These are phyloP conservation scores for Prionchulus punctatus DNA, from an alignment of 2,888 invertebrate genomes.

Conservation along the genomic window DNA sequence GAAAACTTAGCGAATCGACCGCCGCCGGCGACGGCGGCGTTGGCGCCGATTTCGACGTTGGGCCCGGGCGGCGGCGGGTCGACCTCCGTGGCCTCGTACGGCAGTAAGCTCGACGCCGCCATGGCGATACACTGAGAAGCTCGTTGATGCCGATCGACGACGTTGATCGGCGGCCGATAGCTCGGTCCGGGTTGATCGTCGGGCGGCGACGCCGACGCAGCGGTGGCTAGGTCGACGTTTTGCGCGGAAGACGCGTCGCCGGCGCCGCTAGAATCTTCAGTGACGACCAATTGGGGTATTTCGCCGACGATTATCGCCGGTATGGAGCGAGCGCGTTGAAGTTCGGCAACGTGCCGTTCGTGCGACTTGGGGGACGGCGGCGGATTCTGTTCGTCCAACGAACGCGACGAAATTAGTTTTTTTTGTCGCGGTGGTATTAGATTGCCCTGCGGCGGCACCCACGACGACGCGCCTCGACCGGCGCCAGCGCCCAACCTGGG, in stretches of 20 bases:
- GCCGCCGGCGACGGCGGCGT: background rate
- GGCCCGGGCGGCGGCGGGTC: background rate
- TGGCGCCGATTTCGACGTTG: background rate
- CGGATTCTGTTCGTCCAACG: conserved; percentile 19
- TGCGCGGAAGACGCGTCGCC: background rate
- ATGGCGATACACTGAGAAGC: conserved; percentile 12
- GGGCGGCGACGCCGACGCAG: background rate
- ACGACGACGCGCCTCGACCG: background rate
- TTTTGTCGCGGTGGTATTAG: conserved; percentile 19
- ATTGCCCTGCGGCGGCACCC: conserved; percentile 7
- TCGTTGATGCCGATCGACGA: too few relatives aligned
- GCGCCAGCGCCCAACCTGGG: background rate
- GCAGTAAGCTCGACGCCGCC: conserved; percentile 13
- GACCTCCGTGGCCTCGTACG: conserved; percentile 11
- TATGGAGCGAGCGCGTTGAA: conserved; percentile 20
- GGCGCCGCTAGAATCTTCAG: conserved; percentile 12
- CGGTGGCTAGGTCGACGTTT: background rate
- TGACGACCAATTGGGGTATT: conserved; percentile 21
- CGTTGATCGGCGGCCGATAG: background rate
- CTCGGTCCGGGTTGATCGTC: background rate
- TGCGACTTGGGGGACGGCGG: conserved; percentile 7
- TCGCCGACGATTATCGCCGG: conserved; percentile 24
- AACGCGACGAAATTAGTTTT: conserved; percentile 16
- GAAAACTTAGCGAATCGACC: background rate
- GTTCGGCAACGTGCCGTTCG: conserved; percentile 12